Evolutionary conservation across 1,140 invertebrate species (phyloP).

Genomic region (Cydia amplana): DNA sequence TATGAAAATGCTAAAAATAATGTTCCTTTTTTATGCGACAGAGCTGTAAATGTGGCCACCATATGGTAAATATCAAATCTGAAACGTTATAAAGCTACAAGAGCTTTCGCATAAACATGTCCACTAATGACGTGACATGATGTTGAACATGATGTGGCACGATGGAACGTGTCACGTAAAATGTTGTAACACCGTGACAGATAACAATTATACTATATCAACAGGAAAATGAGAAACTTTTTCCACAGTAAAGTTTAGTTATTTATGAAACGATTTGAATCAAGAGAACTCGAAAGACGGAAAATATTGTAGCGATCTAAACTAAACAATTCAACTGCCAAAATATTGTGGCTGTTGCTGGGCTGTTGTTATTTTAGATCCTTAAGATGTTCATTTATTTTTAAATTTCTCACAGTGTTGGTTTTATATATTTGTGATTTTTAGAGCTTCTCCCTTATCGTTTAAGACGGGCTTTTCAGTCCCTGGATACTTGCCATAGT

Average conservation of each 20-base stretch:
- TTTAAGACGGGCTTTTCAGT: neutral
- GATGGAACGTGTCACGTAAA: slow-evolving; percentile 10
- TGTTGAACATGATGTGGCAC: neutral
- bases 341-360: neutral
- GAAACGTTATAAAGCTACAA: neutral
- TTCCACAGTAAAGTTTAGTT: neutral
- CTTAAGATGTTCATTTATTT: neutral
- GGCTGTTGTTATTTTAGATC: neutral
- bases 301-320: neutral
- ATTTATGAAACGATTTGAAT: neutral
- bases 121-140: neutral
- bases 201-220: neutral
- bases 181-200: neutral
- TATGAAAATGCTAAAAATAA: too few relatives aligned
- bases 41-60: too few relatives aligned
- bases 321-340: neutral
- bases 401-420: neutral
- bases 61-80: neutral
- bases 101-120: neutral
- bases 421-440: too few relatives aligned
- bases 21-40: too few relatives aligned
- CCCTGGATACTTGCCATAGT: too few relatives aligned
- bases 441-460: neutral
- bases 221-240: neutral
- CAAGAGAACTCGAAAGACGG: neutral